Conservation (phyloP, 2,888 invertebrate genomes). For the Sarcophaga carnaria region DNA sequence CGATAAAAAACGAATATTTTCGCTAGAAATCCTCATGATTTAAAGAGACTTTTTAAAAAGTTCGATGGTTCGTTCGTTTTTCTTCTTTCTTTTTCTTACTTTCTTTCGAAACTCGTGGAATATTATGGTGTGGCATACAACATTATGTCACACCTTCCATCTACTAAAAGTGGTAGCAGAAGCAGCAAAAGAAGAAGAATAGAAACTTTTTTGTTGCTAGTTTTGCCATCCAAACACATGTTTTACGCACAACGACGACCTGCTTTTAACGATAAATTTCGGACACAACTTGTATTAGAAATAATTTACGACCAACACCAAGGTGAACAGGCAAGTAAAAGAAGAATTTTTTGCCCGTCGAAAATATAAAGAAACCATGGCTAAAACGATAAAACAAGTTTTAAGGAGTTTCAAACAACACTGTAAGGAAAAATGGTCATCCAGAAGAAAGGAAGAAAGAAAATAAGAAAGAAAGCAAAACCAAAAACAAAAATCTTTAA, state of each 20-base stretch:
- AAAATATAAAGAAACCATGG: not conserved
- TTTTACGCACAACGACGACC: slow-evolving; percentile 62
- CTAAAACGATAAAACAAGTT: not conserved
- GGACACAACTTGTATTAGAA: slow-evolving; percentile 63
- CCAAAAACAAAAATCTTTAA: too few relatives aligned
- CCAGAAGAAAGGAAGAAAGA: not conserved
- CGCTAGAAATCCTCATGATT: slow-evolving; percentile 30
- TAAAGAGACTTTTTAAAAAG: slow-evolving; percentile 35
- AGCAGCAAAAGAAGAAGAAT: not conserved
- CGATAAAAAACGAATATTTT: not conserved
- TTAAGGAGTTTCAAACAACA: not conserved
- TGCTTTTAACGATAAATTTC: slow-evolving; percentile 64
- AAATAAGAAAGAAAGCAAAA: not conserved
- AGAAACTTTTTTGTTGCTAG: slow-evolving; percentile 27
- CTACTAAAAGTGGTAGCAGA: not conserved
- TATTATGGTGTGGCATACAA: slow-evolving; percentile 31
- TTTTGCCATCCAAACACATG: slow-evolving; percentile 53
- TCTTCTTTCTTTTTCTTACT: not conserved
- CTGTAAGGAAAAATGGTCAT: not conserved
- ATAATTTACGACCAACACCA: slow-evolving; percentile 62
- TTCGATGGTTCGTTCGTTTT: not conserved
- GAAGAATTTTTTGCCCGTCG: not conserved
- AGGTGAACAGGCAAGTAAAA: not conserved
- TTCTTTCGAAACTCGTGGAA: not conserved
- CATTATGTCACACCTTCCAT: slow-evolving; percentile 63